Evolutionary conservation across 2,888 invertebrate species (phyloP).

Genomic region (Sarcophaga rosellei): DNA sequence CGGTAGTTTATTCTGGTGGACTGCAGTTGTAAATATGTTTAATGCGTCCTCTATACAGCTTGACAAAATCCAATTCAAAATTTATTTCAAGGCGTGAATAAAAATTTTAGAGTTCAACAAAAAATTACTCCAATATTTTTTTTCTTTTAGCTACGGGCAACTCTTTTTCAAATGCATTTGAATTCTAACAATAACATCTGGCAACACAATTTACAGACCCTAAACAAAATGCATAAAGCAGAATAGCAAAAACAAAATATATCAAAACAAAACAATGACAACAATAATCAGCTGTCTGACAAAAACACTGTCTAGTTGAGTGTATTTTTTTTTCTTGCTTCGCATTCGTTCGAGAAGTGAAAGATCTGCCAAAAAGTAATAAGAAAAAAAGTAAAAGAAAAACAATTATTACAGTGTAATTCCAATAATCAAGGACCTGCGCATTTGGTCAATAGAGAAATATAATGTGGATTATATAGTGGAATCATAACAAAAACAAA

Average conservation of each 20-base stretch:
- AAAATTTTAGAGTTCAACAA: no score
- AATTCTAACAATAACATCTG: not conserved
- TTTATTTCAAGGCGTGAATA: no score
- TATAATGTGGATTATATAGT: constrained; percentile 53
- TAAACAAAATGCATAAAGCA: not conserved
- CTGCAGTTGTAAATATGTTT: no score
- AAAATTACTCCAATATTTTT: not conserved
- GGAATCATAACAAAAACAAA: constrained; percentile 26
- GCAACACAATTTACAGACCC: not conserved
- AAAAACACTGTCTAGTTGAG: constrained; percentile 19
- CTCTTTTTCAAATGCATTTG: not conserved
- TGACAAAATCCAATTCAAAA: no score
- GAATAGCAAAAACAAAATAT: constrained; percentile 42
- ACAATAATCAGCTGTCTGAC: constrained; percentile 58
- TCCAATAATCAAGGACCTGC: constrained; percentile 59
- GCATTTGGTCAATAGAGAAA: constrained; percentile 34
- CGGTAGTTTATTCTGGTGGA: no score
- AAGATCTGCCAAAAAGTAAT: constrained; percentile 27
- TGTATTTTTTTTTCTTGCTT: constrained; percentile 4
- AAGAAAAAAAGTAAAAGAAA: constrained; percentile 11
- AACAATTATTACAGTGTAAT: constrained; percentile 17
- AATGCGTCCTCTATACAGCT: no score
- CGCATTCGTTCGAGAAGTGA: constrained; percentile 1
- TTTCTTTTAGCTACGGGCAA: not conserved
- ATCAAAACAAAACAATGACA: constrained; percentile 53